Percentiles rank a stretch among this genome's conserved stretches.
These are phyloP conservation scores for Hemicordylus capensis DNA, from an alignment of 2,113 vertebrate genomes.

Conservation along the genomic window DNA sequence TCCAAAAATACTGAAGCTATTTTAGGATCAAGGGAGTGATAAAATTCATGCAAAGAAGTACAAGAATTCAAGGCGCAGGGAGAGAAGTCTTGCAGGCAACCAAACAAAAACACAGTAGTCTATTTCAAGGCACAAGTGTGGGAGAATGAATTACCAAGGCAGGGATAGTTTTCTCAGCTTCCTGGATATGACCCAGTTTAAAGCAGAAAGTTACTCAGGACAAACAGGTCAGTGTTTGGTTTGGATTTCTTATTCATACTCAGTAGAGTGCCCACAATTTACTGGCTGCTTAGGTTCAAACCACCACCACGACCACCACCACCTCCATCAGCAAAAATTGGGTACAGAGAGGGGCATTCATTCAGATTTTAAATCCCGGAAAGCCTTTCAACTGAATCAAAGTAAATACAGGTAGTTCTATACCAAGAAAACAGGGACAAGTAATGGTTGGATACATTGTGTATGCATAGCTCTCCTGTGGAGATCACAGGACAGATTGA, in stretches of 20 bases:
- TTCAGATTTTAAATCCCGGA: background rate
- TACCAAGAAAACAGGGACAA: too few relatives aligned
- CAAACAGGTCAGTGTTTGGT: background rate
- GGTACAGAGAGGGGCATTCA: background rate
- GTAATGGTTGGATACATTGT: too few relatives aligned
- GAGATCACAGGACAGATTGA: background rate
- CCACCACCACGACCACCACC: background rate
- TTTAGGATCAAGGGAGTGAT: slow-evolving; percentile 41
- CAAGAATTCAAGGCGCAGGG: slow-evolving; percentile 50
- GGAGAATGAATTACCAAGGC: slow-evolving; percentile 37
- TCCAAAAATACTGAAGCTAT: slow-evolving; percentile 29
- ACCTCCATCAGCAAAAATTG: background rate
- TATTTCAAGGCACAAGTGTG: slow-evolving; percentile 57
- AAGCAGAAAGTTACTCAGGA: slow-evolving; percentile 7
- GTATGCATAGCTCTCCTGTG: background rate
- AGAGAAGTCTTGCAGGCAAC: slow-evolving; percentile 41
- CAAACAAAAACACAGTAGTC: slow-evolving; percentile 39
- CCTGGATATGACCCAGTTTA: slow-evolving; percentile 44
- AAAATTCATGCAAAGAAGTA: slow-evolving; percentile 41
- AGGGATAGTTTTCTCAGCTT: slow-evolving; percentile 36
- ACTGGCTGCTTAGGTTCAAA: background rate
- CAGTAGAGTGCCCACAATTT: background rate
- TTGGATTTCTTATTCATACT: slow-evolving; percentile 22
- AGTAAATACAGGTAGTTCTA: background rate
- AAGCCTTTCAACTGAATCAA: background rate